A percentile compares a stretch with the other conserved stretches of the same genome.
Evolutionary conservation across 2,888 invertebrate genomes (phyloP).

Genomic region (Melipona bicolor): DNA sequence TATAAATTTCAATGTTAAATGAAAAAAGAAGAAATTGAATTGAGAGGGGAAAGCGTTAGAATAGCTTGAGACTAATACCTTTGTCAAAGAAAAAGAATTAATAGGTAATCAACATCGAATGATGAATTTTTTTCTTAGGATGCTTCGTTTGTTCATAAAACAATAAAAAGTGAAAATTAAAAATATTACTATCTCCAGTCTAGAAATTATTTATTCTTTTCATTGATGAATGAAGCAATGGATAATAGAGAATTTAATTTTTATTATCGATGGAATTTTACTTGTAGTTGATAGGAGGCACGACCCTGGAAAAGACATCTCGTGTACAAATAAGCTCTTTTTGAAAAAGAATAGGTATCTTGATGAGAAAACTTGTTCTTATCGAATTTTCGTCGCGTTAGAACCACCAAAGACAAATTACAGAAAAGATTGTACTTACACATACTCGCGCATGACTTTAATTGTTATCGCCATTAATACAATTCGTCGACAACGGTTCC

Average conservation of each 20-base stretch:
- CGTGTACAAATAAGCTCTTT: slow-evolving; percentile 2
- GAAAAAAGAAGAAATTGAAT: too few relatives aligned
- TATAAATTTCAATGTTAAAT: too few relatives aligned
- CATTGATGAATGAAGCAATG: neutral
- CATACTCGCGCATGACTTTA: slow-evolving; percentile 28
- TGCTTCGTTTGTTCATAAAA: too few relatives aligned
- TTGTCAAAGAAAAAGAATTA: too few relatives aligned
- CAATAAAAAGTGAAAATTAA: neutral
- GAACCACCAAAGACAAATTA: neutral
- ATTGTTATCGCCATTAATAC: neutral
- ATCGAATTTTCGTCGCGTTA: neutral
- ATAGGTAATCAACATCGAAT: too few relatives aligned
- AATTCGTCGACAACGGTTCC: slow-evolving; percentile 8
- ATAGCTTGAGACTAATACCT: too few relatives aligned
- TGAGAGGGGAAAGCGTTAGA: too few relatives aligned
- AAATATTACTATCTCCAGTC: neutral
- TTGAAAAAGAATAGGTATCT: neutral
- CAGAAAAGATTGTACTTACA: slow-evolving; percentile 45
- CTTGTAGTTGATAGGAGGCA: slow-evolving; percentile 2
- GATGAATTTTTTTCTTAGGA: too few relatives aligned
- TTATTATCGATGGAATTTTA: neutral
- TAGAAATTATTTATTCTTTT: too few relatives aligned
- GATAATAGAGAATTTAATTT: neutral
- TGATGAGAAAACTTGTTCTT: neutral
- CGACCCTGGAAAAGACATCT: slow-evolving; percentile 23